phyloP scores from a whole-genome alignment of 2,888 invertebrate genomes.

The Heliconius ethilla region DNA sequence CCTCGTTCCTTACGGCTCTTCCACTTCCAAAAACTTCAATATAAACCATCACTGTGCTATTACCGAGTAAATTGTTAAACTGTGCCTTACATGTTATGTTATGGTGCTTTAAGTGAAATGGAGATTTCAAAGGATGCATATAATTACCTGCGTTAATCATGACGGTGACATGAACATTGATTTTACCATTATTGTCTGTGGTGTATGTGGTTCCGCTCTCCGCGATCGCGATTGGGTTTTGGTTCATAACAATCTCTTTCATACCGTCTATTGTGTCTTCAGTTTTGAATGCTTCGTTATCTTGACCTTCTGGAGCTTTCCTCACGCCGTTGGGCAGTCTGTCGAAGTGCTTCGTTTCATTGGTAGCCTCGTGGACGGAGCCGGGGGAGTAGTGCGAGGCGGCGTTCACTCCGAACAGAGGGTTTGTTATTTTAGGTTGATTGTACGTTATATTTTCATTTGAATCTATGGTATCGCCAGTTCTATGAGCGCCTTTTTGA shows the following conservation, averaged over 20 bases:
- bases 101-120: constrained; percentile 45
- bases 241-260: constrained; percentile 76
- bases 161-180: constrained; percentile 93
- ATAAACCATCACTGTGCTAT: constrained; percentile 65
- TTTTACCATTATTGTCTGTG: constrained; percentile 91
- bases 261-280: constrained; percentile 84
- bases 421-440: constrained; percentile 70
- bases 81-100: constrained; percentile 46
- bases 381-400: constrained; percentile 76
- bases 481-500: constrained; percentile 56
- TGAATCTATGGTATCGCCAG: constrained; percentile 60
- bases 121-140: constrained; percentile 78
- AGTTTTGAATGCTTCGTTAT: constrained; percentile 86
- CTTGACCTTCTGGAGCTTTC: constrained; percentile 91
- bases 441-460: constrained; percentile 56
- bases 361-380: constrained; percentile 51
- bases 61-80: constrained; percentile 51
- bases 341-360: constrained; percentile 64
- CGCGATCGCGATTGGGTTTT: constrained; percentile 75
- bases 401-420: constrained; percentile 76
- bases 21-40: constrained; percentile 55
- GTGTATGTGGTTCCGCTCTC: constrained; percentile 83
- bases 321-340: constrained; percentile 80
- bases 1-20: constrained; percentile 65
- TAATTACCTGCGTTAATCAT: constrained; percentile 88